A percentile compares a stretch with the other conserved stretches of the same genome.
These are phyloP conservation scores for Xerus rutilus DNA, from an alignment of 2,797 vertebrate genomes.

Conservation along the genomic window DNA sequence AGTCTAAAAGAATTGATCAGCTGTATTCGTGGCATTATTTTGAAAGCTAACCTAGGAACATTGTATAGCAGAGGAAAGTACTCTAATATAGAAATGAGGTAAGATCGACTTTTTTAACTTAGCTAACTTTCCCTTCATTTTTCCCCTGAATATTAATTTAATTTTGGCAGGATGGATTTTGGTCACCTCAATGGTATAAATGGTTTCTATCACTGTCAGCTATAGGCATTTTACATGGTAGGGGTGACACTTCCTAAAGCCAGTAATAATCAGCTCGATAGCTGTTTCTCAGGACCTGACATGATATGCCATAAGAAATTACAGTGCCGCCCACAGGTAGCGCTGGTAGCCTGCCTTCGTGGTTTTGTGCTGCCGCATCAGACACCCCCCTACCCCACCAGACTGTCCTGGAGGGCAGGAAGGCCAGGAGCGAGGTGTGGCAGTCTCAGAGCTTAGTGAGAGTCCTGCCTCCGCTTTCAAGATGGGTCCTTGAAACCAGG, in stretches of 20 bases:
- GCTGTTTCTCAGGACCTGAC: not conserved
- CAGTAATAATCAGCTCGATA: not conserved
- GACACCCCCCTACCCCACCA: not conserved
- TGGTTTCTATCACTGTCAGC: not conserved
- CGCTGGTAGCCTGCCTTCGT: not conserved
- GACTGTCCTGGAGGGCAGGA: too few species aligned
- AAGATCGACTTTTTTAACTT: not conserved
- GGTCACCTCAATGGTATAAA: not conserved
- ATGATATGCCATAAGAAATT: not conserved
- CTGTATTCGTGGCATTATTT: not conserved
- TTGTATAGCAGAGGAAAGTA: not conserved
- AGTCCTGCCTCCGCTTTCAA: not conserved
- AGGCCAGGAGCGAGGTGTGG: not conserved
- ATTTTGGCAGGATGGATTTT: not conserved
- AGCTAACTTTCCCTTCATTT: not conserved
- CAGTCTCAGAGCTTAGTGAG: not conserved
- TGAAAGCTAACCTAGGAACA: not conserved
- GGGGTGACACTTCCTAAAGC: not conserved
- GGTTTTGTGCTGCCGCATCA: not conserved
- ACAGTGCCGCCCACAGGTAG: accelerated
- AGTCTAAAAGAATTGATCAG: not conserved
- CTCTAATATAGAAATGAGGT: not conserved
- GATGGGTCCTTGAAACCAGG: not conserved
- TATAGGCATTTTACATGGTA: not conserved
- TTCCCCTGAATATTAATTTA: not conserved